Evolutionary conservation across 2,888 invertebrate genomes (phyloP), one percentile per base, ranked within the genome.

Genomic region (Lymantria monacha): DNA sequence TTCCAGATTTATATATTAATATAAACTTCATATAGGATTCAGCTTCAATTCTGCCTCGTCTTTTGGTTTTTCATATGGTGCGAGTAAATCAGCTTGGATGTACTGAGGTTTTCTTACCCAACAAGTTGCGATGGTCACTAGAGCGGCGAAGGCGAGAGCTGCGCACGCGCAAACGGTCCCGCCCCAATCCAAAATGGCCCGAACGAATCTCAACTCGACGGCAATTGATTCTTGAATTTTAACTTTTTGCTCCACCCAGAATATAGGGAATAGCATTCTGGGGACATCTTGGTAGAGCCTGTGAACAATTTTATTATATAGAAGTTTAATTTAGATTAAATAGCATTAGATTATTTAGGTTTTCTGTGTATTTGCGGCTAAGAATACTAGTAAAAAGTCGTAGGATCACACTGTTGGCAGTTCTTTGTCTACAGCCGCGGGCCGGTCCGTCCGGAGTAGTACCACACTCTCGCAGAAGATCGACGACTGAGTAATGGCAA

Each of bases 161-260:
- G 77, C 66, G 57, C 80, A 82, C 0, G 87, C 83, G 70, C 86
- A 84, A 0, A 80, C 76, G 0, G 73, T 73, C 0, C 80, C 79
- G 5, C 91, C 91, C 89, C 90, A 90, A 49, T 89, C 89, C 1
- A 76, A 56, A 0, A 86, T 69, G 22, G 75, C 61, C 14, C 88
- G 79, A 1, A 85, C 87, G 33, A 70, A 56, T 0, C 76, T 66
- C n/a, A 96, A 76, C 46, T 93, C 92, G 0, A 81, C 74, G 0
- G 93, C 86, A 45, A 95, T 74, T 0, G 91, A 83, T 0, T 93
- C 88, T 0, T 93, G 92, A 0, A 95, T 87, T 11, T 82, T 78
- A 1, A 94, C 95, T 51, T 87, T 92, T 72, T 96, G 94, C 69
- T 95, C 94, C 66, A 97, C 95, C 96, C 96, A 97, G 53, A 97